phyloP scores from a whole-genome alignment of 2,888 invertebrate species.

The Drosophila gaucha region DNA sequence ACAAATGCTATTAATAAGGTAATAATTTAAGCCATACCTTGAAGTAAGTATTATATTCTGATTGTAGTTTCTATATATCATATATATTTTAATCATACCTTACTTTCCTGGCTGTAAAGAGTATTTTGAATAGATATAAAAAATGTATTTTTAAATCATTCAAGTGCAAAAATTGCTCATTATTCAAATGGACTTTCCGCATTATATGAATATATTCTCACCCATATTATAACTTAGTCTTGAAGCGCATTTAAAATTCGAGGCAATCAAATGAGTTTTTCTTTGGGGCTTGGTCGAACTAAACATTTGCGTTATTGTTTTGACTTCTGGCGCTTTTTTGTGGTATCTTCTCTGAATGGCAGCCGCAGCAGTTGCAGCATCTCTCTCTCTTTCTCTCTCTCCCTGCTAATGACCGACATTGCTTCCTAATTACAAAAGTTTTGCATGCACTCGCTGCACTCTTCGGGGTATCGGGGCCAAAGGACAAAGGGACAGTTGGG shows the following conservation, averaged over 20 bases:
- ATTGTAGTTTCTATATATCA: no score
- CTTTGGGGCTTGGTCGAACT: slow-evolving; percentile 24
- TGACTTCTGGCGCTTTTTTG: slow-evolving; percentile 70
- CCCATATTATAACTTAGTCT: not conserved
- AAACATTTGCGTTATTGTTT: slow-evolving; percentile 75
- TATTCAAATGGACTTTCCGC: not conserved
- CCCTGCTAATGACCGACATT: slow-evolving; percentile 79
- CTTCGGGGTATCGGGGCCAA: slow-evolving; percentile 1
- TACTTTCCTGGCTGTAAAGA: no score
- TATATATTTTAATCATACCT: no score
- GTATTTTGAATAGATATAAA: no score
- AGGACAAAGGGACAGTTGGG: not conserved
- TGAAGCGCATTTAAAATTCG: slow-evolving; percentile 29
- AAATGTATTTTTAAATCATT: no score
- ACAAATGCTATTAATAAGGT: no score
- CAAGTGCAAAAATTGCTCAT: no score
- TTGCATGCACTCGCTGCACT: slow-evolving; percentile 69
- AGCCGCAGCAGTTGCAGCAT: slow-evolving; percentile 5
- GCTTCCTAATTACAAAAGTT: slow-evolving; percentile 82
- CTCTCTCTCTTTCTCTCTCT: not conserved
- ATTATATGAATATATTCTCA: not conserved
- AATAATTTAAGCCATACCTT: no score
- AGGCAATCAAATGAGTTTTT: slow-evolving; percentile 3
- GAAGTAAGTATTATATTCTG: no score
- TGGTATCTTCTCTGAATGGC: slow-evolving; percentile 43